Evolutionary conservation across 2,888 invertebrate species (phyloP).

Genomic region (Acleris emargana): DNA sequence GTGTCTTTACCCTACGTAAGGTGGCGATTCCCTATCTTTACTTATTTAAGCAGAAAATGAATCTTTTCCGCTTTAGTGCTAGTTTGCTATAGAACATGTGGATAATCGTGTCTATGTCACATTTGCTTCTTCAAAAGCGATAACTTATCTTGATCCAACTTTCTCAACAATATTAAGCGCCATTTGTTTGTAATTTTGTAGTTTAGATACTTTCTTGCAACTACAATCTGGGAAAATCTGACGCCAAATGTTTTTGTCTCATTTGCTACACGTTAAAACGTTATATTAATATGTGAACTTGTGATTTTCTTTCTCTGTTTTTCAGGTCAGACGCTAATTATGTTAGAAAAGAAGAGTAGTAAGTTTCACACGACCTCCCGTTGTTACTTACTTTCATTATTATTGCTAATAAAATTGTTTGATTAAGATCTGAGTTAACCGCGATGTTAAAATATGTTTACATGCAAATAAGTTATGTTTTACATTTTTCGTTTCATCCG

Average conservation of each 20-base stretch:
- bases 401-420: not conserved
- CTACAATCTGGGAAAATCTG: constrained; percentile 15
- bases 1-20: no score
- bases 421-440: no score
- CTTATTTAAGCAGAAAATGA: no score
- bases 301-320: not conserved
- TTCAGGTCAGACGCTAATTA: not conserved
- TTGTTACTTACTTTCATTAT: not conserved
- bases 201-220: constrained; percentile 19
- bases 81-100: not conserved
- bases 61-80: not conserved
- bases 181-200: constrained; percentile 14
- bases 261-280: not conserved
- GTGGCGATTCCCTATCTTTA: no score
- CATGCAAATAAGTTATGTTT: no score
- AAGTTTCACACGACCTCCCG: not conserved
- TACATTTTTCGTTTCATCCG: no score
- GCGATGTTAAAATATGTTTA: no score
- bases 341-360: not conserved
- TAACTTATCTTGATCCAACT: constrained; percentile 8
- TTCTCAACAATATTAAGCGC: constrained; percentile 17
- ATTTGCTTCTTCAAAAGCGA: constrained; percentile 17
- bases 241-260: constrained; percentile 2
- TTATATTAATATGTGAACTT: not conserved
- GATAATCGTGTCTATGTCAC: not conserved